A percentile compares a stretch with the other conserved stretches of the same genome.
These are phyloP conservation scores for Halcyon leucocephala DNA, from an alignment of 2,797 vertebrate species.

Conservation along the genomic window DNA sequence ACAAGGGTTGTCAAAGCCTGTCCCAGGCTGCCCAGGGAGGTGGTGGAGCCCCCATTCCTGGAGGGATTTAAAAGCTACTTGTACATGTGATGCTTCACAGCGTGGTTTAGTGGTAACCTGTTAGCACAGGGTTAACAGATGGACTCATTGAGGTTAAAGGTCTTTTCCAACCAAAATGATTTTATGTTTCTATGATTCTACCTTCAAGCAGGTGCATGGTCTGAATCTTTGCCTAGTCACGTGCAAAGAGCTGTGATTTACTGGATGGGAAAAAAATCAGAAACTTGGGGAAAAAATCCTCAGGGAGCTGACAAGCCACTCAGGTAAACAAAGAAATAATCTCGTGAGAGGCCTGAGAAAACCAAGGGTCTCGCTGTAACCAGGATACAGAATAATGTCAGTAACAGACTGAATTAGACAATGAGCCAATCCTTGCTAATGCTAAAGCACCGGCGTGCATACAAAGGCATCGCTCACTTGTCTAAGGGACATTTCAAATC, in stretches of 20 bases:
- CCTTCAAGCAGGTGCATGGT: not conserved
- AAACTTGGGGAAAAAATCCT: not conserved
- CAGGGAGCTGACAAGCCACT: not conserved
- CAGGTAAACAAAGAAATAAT: constrained; percentile 24
- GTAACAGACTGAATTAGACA: not conserved
- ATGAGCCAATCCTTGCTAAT: not conserved
- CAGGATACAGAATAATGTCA: not conserved
- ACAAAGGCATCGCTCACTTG: not conserved
- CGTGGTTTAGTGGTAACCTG: not conserved
- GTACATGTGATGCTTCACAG: not conserved
- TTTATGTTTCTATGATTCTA: not conserved
- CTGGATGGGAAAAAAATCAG: not conserved
- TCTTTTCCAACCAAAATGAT: not conserved
- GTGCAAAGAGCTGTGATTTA: not conserved
- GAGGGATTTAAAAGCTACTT: not conserved
- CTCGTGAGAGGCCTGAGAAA: not conserved
- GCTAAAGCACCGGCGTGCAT: fast-evolving
- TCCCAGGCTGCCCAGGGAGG: not conserved
- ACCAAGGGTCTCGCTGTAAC: not conserved
- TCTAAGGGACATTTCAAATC: not conserved
- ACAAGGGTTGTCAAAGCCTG: not conserved
- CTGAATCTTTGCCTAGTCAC: not conserved
- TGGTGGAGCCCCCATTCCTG: not conserved
- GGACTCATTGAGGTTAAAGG: not conserved
- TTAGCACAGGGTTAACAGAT: not conserved